These are phyloP conservation scores for Chloroclysta siterata DNA, from an alignment of 2,888 invertebrate species.

Conservation along the genomic window DNA sequence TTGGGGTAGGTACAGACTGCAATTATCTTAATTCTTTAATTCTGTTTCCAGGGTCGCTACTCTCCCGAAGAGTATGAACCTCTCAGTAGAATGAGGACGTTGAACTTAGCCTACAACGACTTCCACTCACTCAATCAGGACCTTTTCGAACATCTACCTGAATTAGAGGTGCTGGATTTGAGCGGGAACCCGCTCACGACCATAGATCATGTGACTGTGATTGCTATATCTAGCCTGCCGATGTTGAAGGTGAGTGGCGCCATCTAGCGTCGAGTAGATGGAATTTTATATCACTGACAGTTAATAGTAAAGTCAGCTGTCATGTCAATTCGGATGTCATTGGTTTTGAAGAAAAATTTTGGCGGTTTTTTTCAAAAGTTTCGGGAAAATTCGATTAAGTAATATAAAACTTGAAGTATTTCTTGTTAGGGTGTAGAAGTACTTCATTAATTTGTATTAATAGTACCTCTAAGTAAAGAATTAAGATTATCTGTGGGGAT, in stretches of 20 bases:
- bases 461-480: too few species aligned
- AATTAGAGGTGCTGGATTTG: slow-evolving; percentile 88
- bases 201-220: slow-evolving; percentile 86
- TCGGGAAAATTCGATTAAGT: too few species aligned
- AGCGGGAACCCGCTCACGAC: slow-evolving; percentile 90
- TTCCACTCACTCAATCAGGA: slow-evolving; percentile 89
- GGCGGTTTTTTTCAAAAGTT: too few species aligned
- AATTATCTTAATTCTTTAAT: slow-evolving; percentile 3
- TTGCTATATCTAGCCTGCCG: slow-evolving; percentile 87
- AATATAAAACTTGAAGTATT: too few species aligned
- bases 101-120: slow-evolving; percentile 89
- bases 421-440: too few species aligned
- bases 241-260: slow-evolving; percentile 85
- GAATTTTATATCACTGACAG: too few species aligned
- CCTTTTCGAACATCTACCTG: slow-evolving; percentile 90
- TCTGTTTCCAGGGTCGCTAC: slow-evolving; percentile 81
- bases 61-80: slow-evolving; percentile 85
- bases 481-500: too few species aligned
- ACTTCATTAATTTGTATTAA: too few species aligned
- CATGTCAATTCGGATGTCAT: too few species aligned
- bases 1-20: too few species aligned
- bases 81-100: slow-evolving; percentile 80
- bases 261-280: slow-evolving; percentile 32
- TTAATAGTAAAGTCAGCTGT: too few species aligned
- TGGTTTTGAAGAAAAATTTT: too few species aligned